Percentiles rank a stretch among this genome's conserved stretches.
Evolutionary conservation across 2,113 vertebrate genomes (phyloP).

Genomic region (Pyrgilauda ruficollis): DNA sequence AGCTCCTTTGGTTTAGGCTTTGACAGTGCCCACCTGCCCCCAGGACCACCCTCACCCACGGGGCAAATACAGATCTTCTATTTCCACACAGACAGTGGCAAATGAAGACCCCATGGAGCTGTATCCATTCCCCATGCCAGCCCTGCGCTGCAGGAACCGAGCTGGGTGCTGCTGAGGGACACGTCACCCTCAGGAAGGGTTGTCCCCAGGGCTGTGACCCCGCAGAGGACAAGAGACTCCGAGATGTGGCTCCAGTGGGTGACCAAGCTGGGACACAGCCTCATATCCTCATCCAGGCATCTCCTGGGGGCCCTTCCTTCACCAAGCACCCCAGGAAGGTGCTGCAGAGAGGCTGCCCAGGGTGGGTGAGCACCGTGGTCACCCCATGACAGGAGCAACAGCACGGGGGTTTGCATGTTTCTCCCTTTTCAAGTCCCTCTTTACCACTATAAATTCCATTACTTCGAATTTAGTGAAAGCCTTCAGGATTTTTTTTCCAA

Average conservation of each 20-base stretch:
- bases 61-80: fast-evolving
- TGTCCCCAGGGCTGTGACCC: background rate
- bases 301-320: background rate
- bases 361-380: fast-evolving
- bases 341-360: background rate
- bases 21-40: background rate
- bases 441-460: background rate
- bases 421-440: background rate
- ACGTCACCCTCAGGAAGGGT: fast-evolving
- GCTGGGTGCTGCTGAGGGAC: background rate
- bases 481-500: background rate
- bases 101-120: fast-evolving
- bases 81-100: background rate
- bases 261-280: background rate
- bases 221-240: fast-evolving
- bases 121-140: background rate
- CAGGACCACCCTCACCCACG: fast-evolving
- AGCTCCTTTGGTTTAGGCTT: too few relatives aligned
- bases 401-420: fast-evolving
- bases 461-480: background rate
- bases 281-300: background rate
- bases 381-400: fast-evolving
- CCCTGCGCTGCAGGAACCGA: fast-evolving
- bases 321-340: fast-evolving
- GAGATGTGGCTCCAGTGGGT: background rate